Evolutionary conservation across 2,113 vertebrate species (phyloP).

Genomic region (Fulica atra): DNA sequence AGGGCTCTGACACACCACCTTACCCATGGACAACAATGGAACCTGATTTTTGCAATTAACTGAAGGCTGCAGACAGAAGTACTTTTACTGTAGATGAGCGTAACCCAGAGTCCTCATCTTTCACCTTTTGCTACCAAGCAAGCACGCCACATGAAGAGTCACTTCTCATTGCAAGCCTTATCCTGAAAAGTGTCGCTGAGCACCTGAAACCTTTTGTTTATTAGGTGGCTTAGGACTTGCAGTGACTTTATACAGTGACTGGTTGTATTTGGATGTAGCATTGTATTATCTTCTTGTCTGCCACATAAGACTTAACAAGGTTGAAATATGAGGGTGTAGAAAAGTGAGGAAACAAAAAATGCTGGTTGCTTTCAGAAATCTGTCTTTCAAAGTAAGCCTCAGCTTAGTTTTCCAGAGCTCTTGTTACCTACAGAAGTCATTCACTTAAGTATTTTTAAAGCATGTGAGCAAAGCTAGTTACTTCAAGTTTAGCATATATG

Average conservation of each 20-base stretch:
- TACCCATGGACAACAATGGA: neutral
- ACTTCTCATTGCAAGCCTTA: neutral
- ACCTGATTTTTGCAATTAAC: neutral
- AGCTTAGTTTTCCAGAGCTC: neutral
- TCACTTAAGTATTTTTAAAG: neutral
- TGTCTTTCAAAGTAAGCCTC: neutral
- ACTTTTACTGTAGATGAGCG: neutral
- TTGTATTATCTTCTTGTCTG: neutral
- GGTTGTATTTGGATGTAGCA: neutral
- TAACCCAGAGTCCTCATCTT: neutral
- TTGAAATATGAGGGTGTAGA: neutral
- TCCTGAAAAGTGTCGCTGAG: neutral
- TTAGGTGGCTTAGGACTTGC: neutral
- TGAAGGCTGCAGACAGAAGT: neutral
- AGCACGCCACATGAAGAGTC: fast-evolving
- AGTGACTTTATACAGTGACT: neutral
- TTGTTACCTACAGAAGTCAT: neutral
- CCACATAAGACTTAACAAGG: neutral
- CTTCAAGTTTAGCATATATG: neutral
- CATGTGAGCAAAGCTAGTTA: neutral
- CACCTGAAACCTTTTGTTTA: neutral
- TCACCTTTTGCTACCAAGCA: neutral
- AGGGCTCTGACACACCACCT: neutral
- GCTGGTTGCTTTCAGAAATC: neutral
- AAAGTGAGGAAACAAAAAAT: neutral